Percentiles rank a stretch among this genome's conserved stretches.
phyloP scores from a whole-genome alignment of 2,888 invertebrate species.

The Metellina segmentata region DNA sequence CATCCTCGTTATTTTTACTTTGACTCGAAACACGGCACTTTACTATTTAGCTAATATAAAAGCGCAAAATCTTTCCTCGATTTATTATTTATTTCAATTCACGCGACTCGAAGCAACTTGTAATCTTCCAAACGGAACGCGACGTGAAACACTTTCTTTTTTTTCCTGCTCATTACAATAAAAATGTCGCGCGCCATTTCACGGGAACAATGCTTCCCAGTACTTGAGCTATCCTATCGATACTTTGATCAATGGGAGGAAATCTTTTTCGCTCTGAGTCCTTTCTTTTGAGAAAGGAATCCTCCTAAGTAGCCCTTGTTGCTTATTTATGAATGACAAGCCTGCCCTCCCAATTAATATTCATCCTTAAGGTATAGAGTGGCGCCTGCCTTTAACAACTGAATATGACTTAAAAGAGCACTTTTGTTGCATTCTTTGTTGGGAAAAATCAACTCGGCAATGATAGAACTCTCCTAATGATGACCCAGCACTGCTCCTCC shows the following conservation, averaged over 20 bases:
- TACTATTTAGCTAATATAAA: slow-evolving; percentile 14
- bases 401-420: slow-evolving; percentile 30
- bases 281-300: background rate
- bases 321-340: slow-evolving; percentile 36
- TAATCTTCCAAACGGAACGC: background rate
- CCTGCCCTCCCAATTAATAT: slow-evolving; percentile 44
- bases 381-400: slow-evolving; percentile 41
- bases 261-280: background rate
- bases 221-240: background rate
- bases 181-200: background rate
- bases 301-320: slow-evolving; percentile 15
- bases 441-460: slow-evolving; percentile 41
- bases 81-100: slow-evolving; percentile 23
- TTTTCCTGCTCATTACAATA: background rate
- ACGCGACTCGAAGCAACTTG: background rate
- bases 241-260: background rate
- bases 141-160: background rate
- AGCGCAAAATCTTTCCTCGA: background rate
- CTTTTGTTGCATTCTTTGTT: slow-evolving; percentile 36
- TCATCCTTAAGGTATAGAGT: background rate
- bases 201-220: background rate
- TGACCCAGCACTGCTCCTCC: slow-evolving; percentile 31
- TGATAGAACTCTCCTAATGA: slow-evolving; percentile 56
- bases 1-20: background rate
- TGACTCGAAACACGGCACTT: background rate